Evolutionary conservation across 2,113 vertebrate genomes (phyloP).

Genomic region (Antechinus stuartii): DNA sequence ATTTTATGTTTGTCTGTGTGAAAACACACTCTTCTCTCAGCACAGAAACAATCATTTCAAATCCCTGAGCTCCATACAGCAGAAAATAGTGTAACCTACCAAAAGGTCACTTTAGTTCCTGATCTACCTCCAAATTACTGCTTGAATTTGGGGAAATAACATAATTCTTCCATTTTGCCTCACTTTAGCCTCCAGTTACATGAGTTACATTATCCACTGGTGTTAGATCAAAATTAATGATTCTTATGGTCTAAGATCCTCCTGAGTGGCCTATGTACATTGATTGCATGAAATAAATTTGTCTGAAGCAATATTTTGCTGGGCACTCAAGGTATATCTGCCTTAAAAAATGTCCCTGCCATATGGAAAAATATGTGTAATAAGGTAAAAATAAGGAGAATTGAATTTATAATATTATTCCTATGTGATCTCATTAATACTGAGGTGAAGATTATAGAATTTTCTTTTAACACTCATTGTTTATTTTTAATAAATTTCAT

Average conservation of each 20-base stretch:
- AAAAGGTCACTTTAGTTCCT: too few species aligned
- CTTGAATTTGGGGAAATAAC: neutral
- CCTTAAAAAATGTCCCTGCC: neutral
- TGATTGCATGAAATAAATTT: neutral
- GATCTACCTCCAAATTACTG: neutral
- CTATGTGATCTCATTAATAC: neutral
- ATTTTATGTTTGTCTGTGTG: neutral
- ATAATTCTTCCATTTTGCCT: neutral
- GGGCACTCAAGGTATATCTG: neutral
- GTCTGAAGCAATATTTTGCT: neutral
- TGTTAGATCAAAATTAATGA: neutral
- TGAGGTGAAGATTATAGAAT: neutral
- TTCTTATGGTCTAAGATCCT: neutral
- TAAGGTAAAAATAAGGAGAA: neutral
- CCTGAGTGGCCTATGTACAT: neutral
- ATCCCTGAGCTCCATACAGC: neutral
- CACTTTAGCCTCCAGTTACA: neutral
- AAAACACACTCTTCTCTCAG: neutral
- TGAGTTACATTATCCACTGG: neutral
- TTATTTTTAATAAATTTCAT: neutral
- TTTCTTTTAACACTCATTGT: neutral
- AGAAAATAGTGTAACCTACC: neutral
- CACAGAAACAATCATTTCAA: neutral
- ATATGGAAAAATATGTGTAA: neutral
- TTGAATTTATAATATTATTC: neutral